A percentile compares a stretch with the other conserved stretches of the same genome.
These are phyloP conservation scores for Myotis davidii DNA, from an alignment of 2,113 vertebrate genomes.

Conservation along the genomic window DNA sequence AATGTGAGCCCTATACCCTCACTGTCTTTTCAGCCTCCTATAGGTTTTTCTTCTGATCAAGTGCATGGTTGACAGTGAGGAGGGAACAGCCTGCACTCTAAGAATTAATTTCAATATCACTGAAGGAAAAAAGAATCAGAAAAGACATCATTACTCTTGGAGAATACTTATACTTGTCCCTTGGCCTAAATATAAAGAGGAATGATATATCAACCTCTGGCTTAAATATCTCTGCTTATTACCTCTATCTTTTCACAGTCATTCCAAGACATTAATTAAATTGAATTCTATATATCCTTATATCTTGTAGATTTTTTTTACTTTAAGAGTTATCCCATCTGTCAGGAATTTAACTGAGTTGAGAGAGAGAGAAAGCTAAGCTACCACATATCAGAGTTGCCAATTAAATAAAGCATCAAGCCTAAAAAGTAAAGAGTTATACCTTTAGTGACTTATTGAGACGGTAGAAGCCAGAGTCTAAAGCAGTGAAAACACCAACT, in stretches of 20 bases:
- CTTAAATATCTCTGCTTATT: background rate
- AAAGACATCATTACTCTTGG: background rate
- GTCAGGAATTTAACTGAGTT: background rate
- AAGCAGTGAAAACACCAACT: background rate
- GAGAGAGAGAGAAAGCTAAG: background rate
- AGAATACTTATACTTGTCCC: background rate
- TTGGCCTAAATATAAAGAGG: background rate
- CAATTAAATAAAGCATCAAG: background rate
- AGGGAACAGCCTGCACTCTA: background rate
- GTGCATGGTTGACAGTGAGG: background rate
- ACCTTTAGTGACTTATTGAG: background rate
- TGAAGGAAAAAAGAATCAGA: conserved; percentile 6
- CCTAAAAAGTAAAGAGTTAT: background rate
- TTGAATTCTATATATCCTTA: conserved; percentile 1
- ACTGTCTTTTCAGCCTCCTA: background rate
- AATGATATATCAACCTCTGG: background rate
- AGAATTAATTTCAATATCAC: conserved; percentile 13
- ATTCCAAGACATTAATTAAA: conserved; percentile 15
- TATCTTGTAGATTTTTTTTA: background rate
- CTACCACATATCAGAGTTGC: background rate
- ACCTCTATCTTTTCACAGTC: background rate
- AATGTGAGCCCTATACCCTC: background rate
- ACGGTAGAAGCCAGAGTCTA: background rate
- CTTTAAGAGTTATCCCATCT: background rate
- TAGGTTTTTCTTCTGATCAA: background rate